Evolutionary conservation across 2,888 invertebrate genomes (phyloP), one percentile per base, ranked within the genome.

Genomic region (Leucozona laternaria): DNA sequence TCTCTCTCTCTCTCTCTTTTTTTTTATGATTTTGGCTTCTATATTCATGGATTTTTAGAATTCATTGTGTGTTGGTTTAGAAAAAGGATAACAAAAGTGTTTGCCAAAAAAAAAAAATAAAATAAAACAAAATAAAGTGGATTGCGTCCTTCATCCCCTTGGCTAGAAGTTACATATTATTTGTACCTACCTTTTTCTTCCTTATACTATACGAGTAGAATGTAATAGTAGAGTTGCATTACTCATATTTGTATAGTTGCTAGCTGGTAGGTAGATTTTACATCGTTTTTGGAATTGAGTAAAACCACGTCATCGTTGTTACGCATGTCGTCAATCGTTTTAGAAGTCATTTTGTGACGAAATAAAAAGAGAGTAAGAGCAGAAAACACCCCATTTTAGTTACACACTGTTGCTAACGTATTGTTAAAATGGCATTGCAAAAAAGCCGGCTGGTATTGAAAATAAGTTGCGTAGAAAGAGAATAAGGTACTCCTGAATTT

Each of bases 291-390:
- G n/a, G 57, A 31, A 22, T 53, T 20, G 34, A 45, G 57, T 22
- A 53, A 50, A 60, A 66, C 17, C 77, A 71, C 81, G 81, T 81
- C 86, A 86, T 62, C 58, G 60, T 60, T 60, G 37, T 86, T 86
- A 82, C 86, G 86, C 86, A 82, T 86, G 86, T 86, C 82, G 78
- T 82, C 72, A 85, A 48, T 73, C 78, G 53, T 55, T 48, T 58
- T 34, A 17, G 5, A 37, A 60, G 45, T 81, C 71, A 37, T 34
- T 66, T 53, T 75, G 70, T 79, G 82, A 86, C 50, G 37, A 75
- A 53, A 62, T 53, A n/a, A 40, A n/a, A 40, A 58, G 53, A 72
- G 72, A 66, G 58, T 53, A 73, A 58, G 62, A 68, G 58, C 28
- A 8, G 48, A 71, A 82, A 81, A 86, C 86, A 82, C 75, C 82